Conservation (phyloP, 2,888 invertebrate species). For the Tanypteryx hageni region DNA sequence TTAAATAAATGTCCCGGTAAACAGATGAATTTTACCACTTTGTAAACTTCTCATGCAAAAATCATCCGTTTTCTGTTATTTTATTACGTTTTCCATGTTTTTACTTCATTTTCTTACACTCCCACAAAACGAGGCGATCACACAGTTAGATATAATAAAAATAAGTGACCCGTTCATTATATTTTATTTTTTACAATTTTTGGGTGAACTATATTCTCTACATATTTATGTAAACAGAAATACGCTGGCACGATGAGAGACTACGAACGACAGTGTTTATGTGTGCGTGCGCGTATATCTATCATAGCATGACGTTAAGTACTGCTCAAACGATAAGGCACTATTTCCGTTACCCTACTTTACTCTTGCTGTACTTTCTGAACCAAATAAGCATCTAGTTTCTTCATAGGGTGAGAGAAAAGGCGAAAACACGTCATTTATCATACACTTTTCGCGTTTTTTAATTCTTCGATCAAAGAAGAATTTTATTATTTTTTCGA, state of each 20-base stretch:
- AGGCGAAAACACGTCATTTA: slow-evolving; percentile 1
- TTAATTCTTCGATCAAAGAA: not conserved
- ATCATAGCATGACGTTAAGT: slow-evolving; percentile 29
- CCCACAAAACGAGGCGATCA: too few relatives aligned
- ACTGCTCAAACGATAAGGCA: slow-evolving; percentile 4
- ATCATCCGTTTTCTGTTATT: too few relatives aligned
- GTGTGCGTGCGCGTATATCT: not conserved
- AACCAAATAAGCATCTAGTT: not conserved
- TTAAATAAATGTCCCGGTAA: too few relatives aligned
- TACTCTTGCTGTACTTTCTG: not conserved
- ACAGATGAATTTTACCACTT: too few relatives aligned
- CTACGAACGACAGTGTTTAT: not conserved
- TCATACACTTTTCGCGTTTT: not conserved
- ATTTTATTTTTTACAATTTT: not conserved
- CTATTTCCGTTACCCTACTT: slow-evolving; percentile 45
- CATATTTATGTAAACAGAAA: slow-evolving; percentile 6
- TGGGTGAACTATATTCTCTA: not conserved
- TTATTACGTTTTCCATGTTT: too few relatives aligned
- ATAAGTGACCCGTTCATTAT: too few relatives aligned
- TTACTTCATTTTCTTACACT: too few relatives aligned
- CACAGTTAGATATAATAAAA: too few relatives aligned
- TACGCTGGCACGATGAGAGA: not conserved
- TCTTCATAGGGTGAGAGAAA: not conserved
- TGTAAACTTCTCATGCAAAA: too few relatives aligned
- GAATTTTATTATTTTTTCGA: not conserved